Conservation (phyloP, 2,113 vertebrate genomes). For the Ochotona princeps region DNA sequence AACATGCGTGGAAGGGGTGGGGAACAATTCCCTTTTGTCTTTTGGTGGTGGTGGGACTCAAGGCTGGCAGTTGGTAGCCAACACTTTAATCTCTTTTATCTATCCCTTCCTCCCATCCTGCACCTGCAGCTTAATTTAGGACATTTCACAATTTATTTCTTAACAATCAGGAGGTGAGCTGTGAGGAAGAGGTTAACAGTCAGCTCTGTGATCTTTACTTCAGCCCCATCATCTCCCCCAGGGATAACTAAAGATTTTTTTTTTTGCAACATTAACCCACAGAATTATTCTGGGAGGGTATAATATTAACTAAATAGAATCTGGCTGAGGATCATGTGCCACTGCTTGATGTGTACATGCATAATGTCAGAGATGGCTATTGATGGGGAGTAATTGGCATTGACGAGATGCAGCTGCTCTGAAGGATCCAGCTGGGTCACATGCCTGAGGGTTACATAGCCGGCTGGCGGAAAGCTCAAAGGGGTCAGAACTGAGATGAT, state of each 20-base stretch:
- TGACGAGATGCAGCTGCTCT: not conserved
- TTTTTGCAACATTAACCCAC: not conserved
- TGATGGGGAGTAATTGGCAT: conserved; percentile 8
- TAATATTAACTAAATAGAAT: not conserved
- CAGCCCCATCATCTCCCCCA: not conserved
- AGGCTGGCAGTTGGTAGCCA: no score
- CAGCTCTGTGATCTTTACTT: not conserved
- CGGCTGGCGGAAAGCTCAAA: not conserved
- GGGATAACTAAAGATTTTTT: conserved; percentile 3
- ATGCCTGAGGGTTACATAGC: not conserved
- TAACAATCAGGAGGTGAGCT: not conserved
- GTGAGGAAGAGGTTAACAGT: not conserved
- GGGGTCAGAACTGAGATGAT: not conserved
- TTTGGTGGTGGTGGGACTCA: no score
- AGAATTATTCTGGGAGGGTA: not conserved
- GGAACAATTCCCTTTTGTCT: no score
- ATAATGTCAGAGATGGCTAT: not conserved
- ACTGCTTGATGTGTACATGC: not conserved
- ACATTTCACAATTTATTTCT: no score
- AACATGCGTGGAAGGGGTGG: no score
- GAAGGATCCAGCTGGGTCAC: not conserved
- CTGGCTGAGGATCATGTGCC: not conserved
- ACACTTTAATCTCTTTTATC: no score
- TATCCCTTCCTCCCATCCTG: no score
- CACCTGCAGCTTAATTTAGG: no score